Evolutionary conservation across 2,113 vertebrate genomes (phyloP).

Genomic region (Oryzias melastigma): DNA sequence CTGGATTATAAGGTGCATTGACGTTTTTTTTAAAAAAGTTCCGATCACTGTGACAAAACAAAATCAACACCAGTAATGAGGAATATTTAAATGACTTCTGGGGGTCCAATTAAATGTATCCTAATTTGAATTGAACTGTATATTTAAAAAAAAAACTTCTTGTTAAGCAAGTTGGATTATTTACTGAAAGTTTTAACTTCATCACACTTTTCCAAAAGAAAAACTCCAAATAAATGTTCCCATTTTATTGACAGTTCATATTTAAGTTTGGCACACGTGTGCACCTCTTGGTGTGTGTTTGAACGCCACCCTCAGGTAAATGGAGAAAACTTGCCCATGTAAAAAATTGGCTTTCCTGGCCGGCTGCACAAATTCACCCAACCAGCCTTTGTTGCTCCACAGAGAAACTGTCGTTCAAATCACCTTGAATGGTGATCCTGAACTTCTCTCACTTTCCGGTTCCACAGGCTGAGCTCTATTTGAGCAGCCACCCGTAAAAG

Average conservation of each 20-base stretch:
- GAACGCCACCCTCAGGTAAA: slow-evolving; percentile 34
- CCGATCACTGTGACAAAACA: too few species aligned
- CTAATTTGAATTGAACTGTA: too few species aligned
- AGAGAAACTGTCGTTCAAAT: slow-evolving; percentile 59
- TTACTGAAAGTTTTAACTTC: too few species aligned
- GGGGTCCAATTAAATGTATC: too few species aligned
- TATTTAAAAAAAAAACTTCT: too few species aligned
- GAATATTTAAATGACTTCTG: too few species aligned
- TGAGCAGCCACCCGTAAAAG: slow-evolving; percentile 63
- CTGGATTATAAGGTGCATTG: too few species aligned
- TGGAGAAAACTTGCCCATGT: slow-evolving; percentile 66
- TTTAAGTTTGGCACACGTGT: slow-evolving; percentile 9
- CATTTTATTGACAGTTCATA: slow-evolving; percentile 1
- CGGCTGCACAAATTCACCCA: slow-evolving; percentile 62
- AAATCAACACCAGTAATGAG: too few species aligned
- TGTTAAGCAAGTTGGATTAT: too few species aligned
- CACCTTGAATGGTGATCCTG: slow-evolving; percentile 46
- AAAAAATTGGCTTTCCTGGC: slow-evolving; percentile 70
- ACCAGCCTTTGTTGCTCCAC: slow-evolving; percentile 50
- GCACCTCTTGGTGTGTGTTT: slow-evolving; percentile 4
- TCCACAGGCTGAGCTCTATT: slow-evolving; percentile 66
- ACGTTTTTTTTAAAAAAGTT: too few species aligned
- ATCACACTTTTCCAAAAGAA: neutral
- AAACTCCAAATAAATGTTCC: neutral
- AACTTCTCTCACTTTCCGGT: slow-evolving; percentile 22